Evolutionary conservation across 2,113 vertebrate species (phyloP), one percentile per base, ranked within the genome.

Genomic region (Pogonocichla stellata): DNA sequence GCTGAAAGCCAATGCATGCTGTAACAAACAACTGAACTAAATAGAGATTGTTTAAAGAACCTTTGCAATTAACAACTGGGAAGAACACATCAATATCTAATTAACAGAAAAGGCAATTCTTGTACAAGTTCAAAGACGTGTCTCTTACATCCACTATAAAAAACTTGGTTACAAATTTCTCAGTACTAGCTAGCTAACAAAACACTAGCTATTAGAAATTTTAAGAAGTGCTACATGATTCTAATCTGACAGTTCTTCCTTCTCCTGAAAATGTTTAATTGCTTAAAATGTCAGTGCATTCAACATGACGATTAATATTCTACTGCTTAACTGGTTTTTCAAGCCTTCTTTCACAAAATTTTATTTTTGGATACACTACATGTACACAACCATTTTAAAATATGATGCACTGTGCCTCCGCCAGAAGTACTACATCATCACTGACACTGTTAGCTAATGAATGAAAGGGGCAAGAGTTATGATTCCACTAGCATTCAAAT

Each of bases 21-120:
- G n/a, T 45, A 84, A 96, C 71, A 93, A 96, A 90, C 62, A 84
- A 80, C 45, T 50, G 62, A 96, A 93, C 58, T 72, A 92, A 80
- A 94, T 4, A 88, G 24, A 92, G 90, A 51, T 58, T 87, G 82
- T 50, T 50, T 4, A 12, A 71, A 80, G 90, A 87, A 69, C 72
- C 15, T 88, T 80, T 62, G 51, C 75, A 97, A 92, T 96, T 95
- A 97, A 85, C 23, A 91, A 81, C 80, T 93, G 80, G 20, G 80
- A 95, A 92, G 80, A 88, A 67, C 8, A 88, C 45, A 88, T 96
- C 62, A 80, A 93, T 94, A 95, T 15, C 77, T 88, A 96, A 94
- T 90, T 79, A 92, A 91, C 2, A 86, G 58, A 80, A 94, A 83
- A 69, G 45, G 40, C 14, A 80, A 43, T 43, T 80, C 47, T 56